phyloP scores from a whole-genome alignment of 2,113 vertebrate genomes.

The Perccottus glenii region DNA sequence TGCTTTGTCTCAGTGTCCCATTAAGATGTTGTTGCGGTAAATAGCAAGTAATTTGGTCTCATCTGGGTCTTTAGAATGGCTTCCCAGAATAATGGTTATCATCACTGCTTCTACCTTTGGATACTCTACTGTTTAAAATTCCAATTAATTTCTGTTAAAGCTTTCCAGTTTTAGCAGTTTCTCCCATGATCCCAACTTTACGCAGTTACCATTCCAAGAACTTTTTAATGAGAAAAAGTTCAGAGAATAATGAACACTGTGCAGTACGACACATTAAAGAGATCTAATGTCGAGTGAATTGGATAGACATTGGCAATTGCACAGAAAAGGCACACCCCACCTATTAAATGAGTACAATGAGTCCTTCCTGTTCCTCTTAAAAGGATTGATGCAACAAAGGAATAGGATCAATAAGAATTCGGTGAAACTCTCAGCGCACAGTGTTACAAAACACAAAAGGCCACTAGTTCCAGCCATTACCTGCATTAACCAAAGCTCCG shows the following conservation, averaged over 20 bases:
- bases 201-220: not conserved
- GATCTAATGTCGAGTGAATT: not conserved
- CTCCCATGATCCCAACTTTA: not conserved
- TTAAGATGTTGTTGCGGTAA: slow-evolving; percentile 47
- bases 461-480: not conserved
- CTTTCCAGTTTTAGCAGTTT: not conserved
- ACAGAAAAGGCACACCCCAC: slow-evolving; percentile 2
- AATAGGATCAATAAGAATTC: slow-evolving; percentile 36
- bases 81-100: slow-evolving; percentile 37
- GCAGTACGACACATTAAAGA: not conserved
- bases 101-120: slow-evolving; percentile 26
- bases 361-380: slow-evolving; percentile 27
- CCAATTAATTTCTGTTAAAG: slow-evolving; percentile 24
- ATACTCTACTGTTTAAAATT: slow-evolving; percentile 7
- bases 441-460: slow-evolving; percentile 13
- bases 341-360: slow-evolving; percentile 19
- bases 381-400: slow-evolving; percentile 44
- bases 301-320: not conserved
- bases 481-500: not conserved
- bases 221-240: not conserved
- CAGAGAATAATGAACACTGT: not conserved
- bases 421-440: slow-evolving; percentile 17
- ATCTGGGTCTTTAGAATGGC: slow-evolving; percentile 33
- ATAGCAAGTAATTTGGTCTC: slow-evolving; percentile 44
- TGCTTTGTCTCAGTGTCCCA: slow-evolving; percentile 23